Evolutionary conservation across 1,140 invertebrate species (phyloP), one percentile per base, ranked within the genome.

Genomic region (Adelges cooleyi): DNA sequence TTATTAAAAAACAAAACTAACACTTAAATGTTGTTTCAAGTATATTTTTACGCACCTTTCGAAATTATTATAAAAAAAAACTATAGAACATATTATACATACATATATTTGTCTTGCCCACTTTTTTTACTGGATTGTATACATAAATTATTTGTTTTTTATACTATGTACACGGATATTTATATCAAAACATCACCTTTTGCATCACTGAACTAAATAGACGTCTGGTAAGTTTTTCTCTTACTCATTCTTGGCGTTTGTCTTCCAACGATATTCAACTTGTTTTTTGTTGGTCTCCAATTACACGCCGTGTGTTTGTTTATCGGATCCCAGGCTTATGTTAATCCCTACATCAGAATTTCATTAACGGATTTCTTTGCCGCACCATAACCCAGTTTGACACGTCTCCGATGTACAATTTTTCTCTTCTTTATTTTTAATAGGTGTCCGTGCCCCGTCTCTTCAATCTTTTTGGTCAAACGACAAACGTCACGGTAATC

Each of bases 261-360:
- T 62, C 56, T 62, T 46, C 9, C 25, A 48, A 27, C 22, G 40
- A 59, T 25, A 4, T 3, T 46, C 27, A 44, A 62, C 56, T 62
- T 62, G 56, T 62, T 62, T 46, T 59, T 59, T n/a, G 23, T 62
- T 13, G 38, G 40, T 62, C 44, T 62, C 56, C 44, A 48, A 48
- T 62, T 62, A 27, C 56, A 62, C 38, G 27, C 15, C 44, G 23
- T 59, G 53, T 48, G 40, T 44, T 8, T 44, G 40, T 44, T 46
- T 48, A 29, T 62, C 25, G 25, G 18, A 48, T 62, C 18, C 56
- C 44, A 46, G 56, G 56, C 56, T 62, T 62, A 62, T 29, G 56
- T 62, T 62, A 62, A 62, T 62, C 56, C 56, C 25, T 62, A 62
- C 56, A 48, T 62, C 56, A 62, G 40, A 48, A 62, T 62, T 62